phyloP scores from a whole-genome alignment of 2,797 vertebrate genomes.

The Sebastes paucispinis region DNA sequence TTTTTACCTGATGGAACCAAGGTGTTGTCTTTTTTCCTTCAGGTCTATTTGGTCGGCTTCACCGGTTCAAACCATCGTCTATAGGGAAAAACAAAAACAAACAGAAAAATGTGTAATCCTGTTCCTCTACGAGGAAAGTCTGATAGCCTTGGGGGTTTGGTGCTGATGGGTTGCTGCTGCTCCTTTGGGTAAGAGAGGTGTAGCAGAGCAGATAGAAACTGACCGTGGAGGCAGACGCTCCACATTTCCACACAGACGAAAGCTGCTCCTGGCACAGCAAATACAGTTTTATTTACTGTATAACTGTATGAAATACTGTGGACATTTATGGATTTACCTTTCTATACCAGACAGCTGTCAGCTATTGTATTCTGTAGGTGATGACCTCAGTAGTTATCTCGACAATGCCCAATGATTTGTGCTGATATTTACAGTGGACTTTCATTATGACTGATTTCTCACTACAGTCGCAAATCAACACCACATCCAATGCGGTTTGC shows the following conservation, averaged over 20 bases:
- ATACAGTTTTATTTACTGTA: constrained; percentile 4
- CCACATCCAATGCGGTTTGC: constrained; percentile 48
- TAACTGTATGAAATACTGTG: not conserved
- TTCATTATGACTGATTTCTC: constrained; percentile 45
- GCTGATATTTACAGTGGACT: constrained; percentile 32
- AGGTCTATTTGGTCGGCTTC: constrained; percentile 9
- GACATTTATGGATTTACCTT: constrained; percentile 17
- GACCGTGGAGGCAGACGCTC: not conserved
- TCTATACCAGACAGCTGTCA: not conserved
- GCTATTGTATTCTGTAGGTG: constrained; percentile 12
- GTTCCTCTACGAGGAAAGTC: not conserved
- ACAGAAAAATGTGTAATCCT: constrained; percentile 11
- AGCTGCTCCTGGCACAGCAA: not conserved
- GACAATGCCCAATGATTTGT: constrained; percentile 28
- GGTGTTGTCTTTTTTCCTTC: not conserved
- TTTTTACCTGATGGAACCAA: not conserved
- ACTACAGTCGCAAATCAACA: constrained; percentile 50
- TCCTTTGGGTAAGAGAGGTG: constrained; percentile 10
- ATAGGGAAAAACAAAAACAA: constrained; percentile 19
- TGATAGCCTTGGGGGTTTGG: constrained; percentile 8
- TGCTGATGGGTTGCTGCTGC: constrained; percentile 21
- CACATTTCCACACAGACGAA: constrained; percentile 8
- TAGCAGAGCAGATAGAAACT: constrained; percentile 20
- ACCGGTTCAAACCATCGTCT: constrained; percentile 16
- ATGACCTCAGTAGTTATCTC: constrained; percentile 26